phyloP scores from a whole-genome alignment of 1,140 invertebrate species.

The Nymphalis io region DNA sequence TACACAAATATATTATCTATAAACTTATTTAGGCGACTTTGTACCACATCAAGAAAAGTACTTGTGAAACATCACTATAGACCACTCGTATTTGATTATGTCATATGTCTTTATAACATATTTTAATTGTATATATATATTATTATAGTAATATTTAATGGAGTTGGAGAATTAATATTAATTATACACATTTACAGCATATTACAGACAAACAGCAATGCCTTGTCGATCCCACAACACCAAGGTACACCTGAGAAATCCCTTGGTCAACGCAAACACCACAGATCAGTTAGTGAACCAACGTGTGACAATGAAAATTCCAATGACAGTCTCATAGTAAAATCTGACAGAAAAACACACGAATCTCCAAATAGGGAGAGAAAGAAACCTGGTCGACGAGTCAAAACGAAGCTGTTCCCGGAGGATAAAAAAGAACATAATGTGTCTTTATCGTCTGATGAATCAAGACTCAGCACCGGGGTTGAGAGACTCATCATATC shows the following conservation, averaged over 20 bases:
- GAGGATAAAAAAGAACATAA: constrained; percentile 58
- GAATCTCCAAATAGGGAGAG: constrained; percentile 66
- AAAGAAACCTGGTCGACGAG: constrained; percentile 54
- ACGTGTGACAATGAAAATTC: constrained; percentile 63
- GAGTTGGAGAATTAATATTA: too few species aligned
- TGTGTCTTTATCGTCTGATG: constrained; percentile 62
- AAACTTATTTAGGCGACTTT: too few species aligned
- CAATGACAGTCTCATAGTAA: constrained; percentile 55
- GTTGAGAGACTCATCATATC: constrained; percentile 61
- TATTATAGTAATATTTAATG: too few species aligned
- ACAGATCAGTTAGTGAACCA: constrained; percentile 67
- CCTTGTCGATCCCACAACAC: constrained; percentile 57
- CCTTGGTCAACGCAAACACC: constrained; percentile 55
- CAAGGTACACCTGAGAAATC: constrained; percentile 65
- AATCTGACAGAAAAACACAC: constrained; percentile 56
- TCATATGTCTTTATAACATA: too few species aligned
- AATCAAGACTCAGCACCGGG: constrained; percentile 58
- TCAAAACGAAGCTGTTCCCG: constrained; percentile 69
- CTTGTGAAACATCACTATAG: too few species aligned
- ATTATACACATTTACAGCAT: constrained; percentile 50
- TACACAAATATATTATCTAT: too few species aligned
- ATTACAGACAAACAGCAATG: constrained; percentile 64
- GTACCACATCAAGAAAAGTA: too few species aligned
- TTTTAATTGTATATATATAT: too few species aligned
- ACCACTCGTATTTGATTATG: too few species aligned